Conservation (phyloP, 2,888 invertebrate species). For the Salticus scenicus region DNA sequence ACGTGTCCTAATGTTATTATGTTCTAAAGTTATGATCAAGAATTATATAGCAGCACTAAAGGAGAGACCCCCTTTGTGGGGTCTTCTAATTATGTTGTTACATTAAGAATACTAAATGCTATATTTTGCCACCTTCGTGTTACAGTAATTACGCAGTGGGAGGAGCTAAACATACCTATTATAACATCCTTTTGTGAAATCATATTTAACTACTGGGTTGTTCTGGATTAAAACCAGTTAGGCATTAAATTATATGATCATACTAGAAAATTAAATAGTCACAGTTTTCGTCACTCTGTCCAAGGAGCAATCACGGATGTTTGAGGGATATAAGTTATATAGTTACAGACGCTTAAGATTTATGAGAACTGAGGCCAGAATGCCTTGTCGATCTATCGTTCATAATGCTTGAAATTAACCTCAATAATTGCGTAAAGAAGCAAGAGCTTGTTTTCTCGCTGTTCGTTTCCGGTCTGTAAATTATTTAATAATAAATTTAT, state of each 20-base stretch:
- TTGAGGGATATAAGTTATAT: neutral
- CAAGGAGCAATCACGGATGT: neutral
- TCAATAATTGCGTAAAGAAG: too few relatives aligned
- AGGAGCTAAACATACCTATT: neutral
- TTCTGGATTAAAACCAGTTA: neutral
- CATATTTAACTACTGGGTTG: neutral
- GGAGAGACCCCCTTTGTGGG: neutral
- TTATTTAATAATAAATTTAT: too few relatives aligned
- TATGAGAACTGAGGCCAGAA: too few relatives aligned
- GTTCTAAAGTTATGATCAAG: neutral
- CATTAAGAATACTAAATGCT: neutral
- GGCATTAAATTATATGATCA: neutral
- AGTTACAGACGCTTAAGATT: too few relatives aligned
- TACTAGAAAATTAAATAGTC: neutral
- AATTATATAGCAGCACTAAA: neutral
- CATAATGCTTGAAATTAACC: too few relatives aligned
- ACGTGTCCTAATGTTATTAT: neutral
- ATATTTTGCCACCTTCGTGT: neutral
- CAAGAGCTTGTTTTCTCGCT: too few relatives aligned
- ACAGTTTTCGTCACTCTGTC: neutral
- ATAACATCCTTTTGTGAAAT: neutral
- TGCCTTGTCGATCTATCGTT: too few relatives aligned
- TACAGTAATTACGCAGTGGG: neutral
- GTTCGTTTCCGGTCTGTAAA: too few relatives aligned
- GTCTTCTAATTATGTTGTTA: slow-evolving; percentile 9